Evolutionary conservation across 2,113 vertebrate genomes (phyloP).

Genomic region (Propithecus coquereli): DNA sequence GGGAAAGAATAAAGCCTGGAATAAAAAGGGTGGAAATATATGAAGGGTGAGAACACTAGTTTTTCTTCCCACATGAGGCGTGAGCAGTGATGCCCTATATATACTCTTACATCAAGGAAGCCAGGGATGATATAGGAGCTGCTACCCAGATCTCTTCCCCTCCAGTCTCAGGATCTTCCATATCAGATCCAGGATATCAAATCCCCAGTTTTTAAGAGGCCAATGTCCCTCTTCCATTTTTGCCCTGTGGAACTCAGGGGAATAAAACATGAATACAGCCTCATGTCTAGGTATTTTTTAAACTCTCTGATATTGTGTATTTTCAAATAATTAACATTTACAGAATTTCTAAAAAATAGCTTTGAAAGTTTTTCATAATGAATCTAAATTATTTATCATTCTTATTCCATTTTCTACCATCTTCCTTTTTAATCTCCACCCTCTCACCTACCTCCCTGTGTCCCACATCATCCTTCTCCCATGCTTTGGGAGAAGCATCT

Average conservation of each 20-base stretch:
- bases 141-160: not conserved
- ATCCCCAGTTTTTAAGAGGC: not conserved
- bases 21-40: not conserved
- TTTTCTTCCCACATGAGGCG: not conserved
- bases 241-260: not conserved
- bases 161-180: not conserved
- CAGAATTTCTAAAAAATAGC: not conserved
- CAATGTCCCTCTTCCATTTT: not conserved
- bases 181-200: not conserved
- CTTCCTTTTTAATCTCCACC: not conserved
- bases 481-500: not conserved
- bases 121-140: not conserved
- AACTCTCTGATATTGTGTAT: not conserved
- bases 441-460: not conserved
- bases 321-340: not conserved
- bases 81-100: not conserved
- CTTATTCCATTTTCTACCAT: not conserved
- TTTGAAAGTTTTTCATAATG: not conserved
- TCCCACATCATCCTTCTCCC: not conserved
- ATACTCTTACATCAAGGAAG: not conserved
- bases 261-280: not conserved
- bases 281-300: not conserved
- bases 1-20: not conserved
- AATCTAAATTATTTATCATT: not conserved
- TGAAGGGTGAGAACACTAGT: not conserved